These are phyloP conservation scores for Trichosurus vulpecula DNA, from an alignment of 2,797 vertebrate genomes.

Conservation along the genomic window DNA sequence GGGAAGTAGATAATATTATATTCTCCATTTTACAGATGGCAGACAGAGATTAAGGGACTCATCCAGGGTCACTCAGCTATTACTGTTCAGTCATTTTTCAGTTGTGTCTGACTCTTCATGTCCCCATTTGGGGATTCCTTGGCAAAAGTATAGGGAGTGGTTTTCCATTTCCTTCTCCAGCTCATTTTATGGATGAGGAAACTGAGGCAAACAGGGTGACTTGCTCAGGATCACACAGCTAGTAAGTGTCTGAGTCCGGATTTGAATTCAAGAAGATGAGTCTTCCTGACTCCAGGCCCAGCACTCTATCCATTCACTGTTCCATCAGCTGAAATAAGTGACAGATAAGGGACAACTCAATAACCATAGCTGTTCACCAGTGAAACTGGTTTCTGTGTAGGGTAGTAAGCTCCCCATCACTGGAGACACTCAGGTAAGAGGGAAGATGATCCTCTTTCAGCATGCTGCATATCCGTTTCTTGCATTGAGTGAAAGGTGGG, in stretches of 20 bases:
- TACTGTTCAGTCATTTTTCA: too few relatives aligned
- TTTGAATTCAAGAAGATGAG: not conserved
- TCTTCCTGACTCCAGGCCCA: not conserved
- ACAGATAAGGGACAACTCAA: not conserved
- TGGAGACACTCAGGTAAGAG: not conserved
- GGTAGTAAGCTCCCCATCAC: not conserved
- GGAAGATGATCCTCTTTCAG: not conserved
- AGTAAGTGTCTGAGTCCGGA: not conserved
- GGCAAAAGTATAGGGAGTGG: not conserved
- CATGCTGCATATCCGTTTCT: not conserved
- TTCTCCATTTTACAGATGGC: not conserved
- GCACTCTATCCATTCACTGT: not conserved
- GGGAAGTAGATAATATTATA: not conserved
- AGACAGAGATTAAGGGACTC: not conserved
- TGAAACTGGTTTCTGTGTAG: not conserved
- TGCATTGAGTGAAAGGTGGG: not conserved
- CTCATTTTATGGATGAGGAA: not conserved
- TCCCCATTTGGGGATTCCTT: not conserved
- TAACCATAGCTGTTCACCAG: not conserved
- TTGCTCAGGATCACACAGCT: not conserved
- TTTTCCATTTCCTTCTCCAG: not conserved
- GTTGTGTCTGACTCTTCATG: not conserved
- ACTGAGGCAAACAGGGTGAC: not conserved
- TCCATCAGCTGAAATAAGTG: not conserved
- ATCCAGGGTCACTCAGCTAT: too few relatives aligned